Evolutionary conservation across 2,797 vertebrate species (phyloP), one percentile per base, ranked within the genome.

Genomic region (Melanotaenia trifasciata): DNA sequence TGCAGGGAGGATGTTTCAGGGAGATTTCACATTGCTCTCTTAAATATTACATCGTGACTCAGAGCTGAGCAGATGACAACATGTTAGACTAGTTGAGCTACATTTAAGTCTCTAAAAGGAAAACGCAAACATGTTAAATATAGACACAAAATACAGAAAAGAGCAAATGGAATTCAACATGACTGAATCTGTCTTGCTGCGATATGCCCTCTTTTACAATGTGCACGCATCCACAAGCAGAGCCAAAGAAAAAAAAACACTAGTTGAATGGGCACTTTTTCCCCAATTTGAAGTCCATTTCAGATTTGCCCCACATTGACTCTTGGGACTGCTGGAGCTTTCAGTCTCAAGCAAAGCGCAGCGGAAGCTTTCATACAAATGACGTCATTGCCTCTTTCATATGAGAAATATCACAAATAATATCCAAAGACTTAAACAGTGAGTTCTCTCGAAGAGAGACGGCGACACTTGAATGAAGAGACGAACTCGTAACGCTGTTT

Each of bases 11-110:
- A 92, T 90, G 91, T 92, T 92, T 92, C 72, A 84, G 75, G 74
- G 78, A 71, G 80, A 81, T 71, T 82, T 86, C 82, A 71, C 66
- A 54, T 64, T 3, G 60, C 61, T 69, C 87, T 87, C 74, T 76
- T 93, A 80, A 93, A 93, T 93, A 93, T 92, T 94, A 80, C 87
- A 93, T 89, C 22, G 77, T 51, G 84, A 86, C 85, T 84, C 0
- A 58, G 70, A 81, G 87, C 85, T 36, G 64, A 58, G 86, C 64
- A 79, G 84, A 84, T 68, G 84, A 82, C 86, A 84, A 78, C 74
- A 84, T 86, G 89, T 84, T 82, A 11, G 72, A 70, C 56, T 16
- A 79, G 79, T 45, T 36, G 38, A 69, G 79, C 75, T 80, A 51
- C 88, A 84, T 87, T 84, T 73, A 77, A 65, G 62, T 56, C 70